Conservation (phyloP, 2,797 vertebrate genomes). For the Adelosebastes latens region DNA sequence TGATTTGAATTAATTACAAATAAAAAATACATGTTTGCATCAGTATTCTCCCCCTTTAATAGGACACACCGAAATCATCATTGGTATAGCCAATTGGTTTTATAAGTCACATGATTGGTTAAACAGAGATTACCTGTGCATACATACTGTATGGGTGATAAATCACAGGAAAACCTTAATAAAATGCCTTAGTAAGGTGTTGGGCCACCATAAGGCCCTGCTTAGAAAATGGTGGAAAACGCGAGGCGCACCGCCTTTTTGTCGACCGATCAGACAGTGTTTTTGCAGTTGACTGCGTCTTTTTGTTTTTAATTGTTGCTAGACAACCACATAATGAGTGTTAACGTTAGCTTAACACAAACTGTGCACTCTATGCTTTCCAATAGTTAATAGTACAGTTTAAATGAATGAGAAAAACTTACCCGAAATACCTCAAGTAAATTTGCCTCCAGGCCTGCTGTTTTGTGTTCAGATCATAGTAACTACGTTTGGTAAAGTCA, state of each 20-base stretch:
- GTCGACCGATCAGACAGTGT: too few relatives aligned
- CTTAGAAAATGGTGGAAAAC: too few relatives aligned
- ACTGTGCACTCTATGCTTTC: too few relatives aligned
- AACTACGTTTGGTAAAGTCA: accelerated
- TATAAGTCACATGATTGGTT: background rate
- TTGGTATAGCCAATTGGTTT: background rate
- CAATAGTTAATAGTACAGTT: too few relatives aligned
- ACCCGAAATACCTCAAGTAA: too few relatives aligned
- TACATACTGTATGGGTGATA: background rate
- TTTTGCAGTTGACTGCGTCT: too few relatives aligned
- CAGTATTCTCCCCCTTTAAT: background rate
- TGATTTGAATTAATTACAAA: background rate
- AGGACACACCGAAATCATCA: background rate
- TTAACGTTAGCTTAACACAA: too few relatives aligned
- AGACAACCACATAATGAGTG: too few relatives aligned
- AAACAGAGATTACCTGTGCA: background rate
- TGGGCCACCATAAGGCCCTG: background rate
- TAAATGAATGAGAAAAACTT: too few relatives aligned
- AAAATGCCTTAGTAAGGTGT: background rate
- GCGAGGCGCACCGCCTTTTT: accelerated
- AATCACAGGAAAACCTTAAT: background rate
- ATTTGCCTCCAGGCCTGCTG: too few relatives aligned
- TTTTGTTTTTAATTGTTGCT: too few relatives aligned
- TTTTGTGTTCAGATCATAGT: too few relatives aligned
- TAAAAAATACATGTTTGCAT: background rate